Evolutionary conservation across 2,888 invertebrate genomes (phyloP), one percentile per base, ranked within the genome.

Genomic region (Trachelus iudaicus): DNA sequence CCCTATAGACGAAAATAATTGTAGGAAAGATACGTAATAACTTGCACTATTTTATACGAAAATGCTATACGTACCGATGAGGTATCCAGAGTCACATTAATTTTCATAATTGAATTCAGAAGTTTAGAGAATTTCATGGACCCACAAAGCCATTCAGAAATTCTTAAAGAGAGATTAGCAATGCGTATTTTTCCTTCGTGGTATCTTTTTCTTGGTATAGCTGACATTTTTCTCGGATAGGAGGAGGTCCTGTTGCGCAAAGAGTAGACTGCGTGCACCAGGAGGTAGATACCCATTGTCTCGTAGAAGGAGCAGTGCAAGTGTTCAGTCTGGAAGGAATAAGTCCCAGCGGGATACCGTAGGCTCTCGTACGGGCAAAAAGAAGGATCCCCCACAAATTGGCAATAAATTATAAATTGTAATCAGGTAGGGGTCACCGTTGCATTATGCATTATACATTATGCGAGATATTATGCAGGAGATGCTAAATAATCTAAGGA

Each of bases 371-470:
- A 69, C 31, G 15, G 69, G 69, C 30, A 71, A 34, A 79, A 80
- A 74, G 80, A 80, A 79, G 79, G 77, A 71, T 76, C 79, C 78
- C 81, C 82, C 82, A 85, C 83, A 84, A 85, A 84, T 84, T 84
- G 84, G 83, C 83, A 85, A 85, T 86, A 83, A 87, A 87, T 86
- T 86, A 83, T 85, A 84, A 86, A 86, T 87, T 85, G 82, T 86
- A 86, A 85, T 86, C 84, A 83, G 83, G 75, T 80, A 80, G 82
- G 80, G 84, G 82, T 84, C 83, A 81, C 81, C 82, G 83, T 86
- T 87, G 86, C 84, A 86, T 87, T 85, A 87, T 86, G 85, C 82
- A 85, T 86, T 81, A 80, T 77, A 56, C 56, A 56, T 56, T 56
- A 56, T 56, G 23, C 23, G 56, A 56, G 56, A 56, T 56, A 56